phyloP scores from a whole-genome alignment of 2,888 invertebrate species.

The Caenorhabditis afra region DNA sequence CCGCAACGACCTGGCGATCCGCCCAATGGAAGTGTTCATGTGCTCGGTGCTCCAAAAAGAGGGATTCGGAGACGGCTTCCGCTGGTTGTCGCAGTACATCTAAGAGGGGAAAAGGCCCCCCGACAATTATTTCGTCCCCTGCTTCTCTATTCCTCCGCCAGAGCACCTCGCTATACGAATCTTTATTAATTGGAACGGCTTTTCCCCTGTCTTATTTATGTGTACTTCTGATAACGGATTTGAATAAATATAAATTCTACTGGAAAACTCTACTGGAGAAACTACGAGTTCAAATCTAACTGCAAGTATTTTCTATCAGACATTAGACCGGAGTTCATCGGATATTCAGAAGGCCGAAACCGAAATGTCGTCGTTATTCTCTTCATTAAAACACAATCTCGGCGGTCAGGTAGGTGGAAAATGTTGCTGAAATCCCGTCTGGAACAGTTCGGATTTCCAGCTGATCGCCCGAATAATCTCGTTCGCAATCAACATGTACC shows the following conservation, averaged over 20 bases:
- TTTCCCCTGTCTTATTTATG: neutral
- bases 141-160: too few species aligned
- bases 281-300: neutral
- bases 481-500: slow-evolving; percentile 77
- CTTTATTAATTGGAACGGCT: slow-evolving; percentile 10
- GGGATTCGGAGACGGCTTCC: slow-evolving; percentile 99
- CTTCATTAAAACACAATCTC: slow-evolving; percentile 62
- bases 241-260: neutral
- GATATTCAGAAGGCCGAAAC: neutral
- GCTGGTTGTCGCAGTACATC: slow-evolving; percentile 96
- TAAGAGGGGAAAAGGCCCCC: slow-evolving; percentile 14
- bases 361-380: slow-evolving; percentile 54
- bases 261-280: neutral
- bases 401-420: slow-evolving; percentile 63
- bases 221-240: neutral
- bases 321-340: neutral
- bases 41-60: slow-evolving; percentile 98
- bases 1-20: slow-evolving; percentile 91
- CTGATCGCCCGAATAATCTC: slow-evolving; percentile 73
- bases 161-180: too few species aligned
- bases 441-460: slow-evolving; percentile 53
- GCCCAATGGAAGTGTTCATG: slow-evolving; percentile 99
- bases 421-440: neutral
- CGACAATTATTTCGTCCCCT: too few species aligned
- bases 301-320: neutral